Evolutionary conservation across 2,888 invertebrate species (phyloP).

Genomic region (Lasiommata megera): DNA sequence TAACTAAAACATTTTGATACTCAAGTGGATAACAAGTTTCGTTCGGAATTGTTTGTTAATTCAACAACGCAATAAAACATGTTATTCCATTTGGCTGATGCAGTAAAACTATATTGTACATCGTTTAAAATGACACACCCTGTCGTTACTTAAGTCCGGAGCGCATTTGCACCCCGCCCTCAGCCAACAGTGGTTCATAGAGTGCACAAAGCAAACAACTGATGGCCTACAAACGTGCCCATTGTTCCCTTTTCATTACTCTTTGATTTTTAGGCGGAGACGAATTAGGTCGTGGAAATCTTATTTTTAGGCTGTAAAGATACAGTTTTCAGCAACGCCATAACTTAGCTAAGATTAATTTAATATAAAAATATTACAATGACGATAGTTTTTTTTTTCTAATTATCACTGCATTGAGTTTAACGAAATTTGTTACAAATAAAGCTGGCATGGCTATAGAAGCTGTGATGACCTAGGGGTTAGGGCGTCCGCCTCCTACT

Average conservation of each 20-base stretch:
- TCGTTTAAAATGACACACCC: constrained; percentile 26
- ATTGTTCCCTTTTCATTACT: constrained; percentile 50
- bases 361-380: no score
- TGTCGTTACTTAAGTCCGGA: constrained; percentile 31
- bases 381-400: no score
- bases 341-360: no score
- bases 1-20: no score
- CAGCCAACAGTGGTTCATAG: constrained; percentile 30
- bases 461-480: no score
- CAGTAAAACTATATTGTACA: not conserved
- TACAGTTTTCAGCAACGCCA: no score
- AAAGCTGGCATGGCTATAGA: no score
- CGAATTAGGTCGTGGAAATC: constrained; percentile 13
- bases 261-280: constrained; percentile 20
- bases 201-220: constrained; percentile 49
- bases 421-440: no score
- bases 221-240: constrained; percentile 50
- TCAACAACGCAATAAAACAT: not conserved
- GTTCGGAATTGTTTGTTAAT: not conserved
- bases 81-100: not conserved
- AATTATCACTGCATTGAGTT: no score
- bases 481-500: no score
- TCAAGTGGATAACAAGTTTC: no score
- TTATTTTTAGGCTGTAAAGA: not conserved
- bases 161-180: constrained; percentile 42